These are phyloP conservation scores for Andricus quercusramuli DNA, from an alignment of 2,888 invertebrate species.

Conservation along the genomic window DNA sequence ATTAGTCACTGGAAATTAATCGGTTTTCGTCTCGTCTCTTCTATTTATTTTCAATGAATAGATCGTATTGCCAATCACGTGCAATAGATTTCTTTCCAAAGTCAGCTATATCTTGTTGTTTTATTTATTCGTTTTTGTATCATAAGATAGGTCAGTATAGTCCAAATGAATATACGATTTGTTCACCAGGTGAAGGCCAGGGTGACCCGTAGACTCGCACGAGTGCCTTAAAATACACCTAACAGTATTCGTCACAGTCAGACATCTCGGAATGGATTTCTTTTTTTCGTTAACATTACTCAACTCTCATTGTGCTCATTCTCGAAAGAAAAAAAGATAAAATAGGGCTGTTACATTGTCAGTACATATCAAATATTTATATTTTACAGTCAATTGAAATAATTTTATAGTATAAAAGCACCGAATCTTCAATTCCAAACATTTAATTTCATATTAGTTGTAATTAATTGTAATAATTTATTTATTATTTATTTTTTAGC, in stretches of 20 bases:
- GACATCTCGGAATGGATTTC: conserved; percentile 52
- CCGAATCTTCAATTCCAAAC: too few species aligned
- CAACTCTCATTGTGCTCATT: conserved; percentile 15
- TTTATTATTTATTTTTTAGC: too few species aligned
- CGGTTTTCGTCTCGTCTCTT: background rate
- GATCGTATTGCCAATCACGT: conserved; percentile 8
- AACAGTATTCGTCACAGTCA: conserved; percentile 61
- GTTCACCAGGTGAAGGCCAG: conserved; percentile 47
- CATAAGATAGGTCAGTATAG: conserved; percentile 35
- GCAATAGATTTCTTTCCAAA: conserved; percentile 37
- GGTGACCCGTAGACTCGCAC: conserved; percentile 67
- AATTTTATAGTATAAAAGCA: too few species aligned
- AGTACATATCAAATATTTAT: background rate
- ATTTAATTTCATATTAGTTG: too few species aligned
- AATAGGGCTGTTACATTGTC: background rate
- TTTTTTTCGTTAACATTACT: background rate
- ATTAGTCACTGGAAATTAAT: conserved; percentile 9
- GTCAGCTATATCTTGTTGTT: conserved; percentile 40
- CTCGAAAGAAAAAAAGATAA: background rate
- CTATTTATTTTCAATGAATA: conserved; percentile 3
- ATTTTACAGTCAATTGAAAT: background rate
- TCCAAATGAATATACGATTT: conserved; percentile 42
- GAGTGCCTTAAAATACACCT: conserved; percentile 74
- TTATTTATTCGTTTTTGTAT: conserved; percentile 38
- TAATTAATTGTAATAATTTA: too few species aligned